Evolutionary conservation across 2,888 invertebrate species (phyloP).

Genomic region (Sisyra nigra): DNA sequence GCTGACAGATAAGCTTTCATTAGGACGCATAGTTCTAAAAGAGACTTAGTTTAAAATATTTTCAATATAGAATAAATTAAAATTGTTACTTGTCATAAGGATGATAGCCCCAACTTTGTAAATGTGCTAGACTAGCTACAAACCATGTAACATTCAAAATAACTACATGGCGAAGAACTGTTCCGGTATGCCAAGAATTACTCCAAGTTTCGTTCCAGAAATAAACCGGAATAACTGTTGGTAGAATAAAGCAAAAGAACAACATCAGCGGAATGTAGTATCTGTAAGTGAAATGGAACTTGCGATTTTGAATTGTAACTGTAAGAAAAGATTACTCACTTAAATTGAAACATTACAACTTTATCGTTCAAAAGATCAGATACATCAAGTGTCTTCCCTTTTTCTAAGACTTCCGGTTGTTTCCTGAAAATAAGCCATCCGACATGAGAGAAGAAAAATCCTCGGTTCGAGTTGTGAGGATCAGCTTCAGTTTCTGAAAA

Average conservation of each 20-base stretch:
- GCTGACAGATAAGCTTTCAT: slow-evolving; percentile 52
- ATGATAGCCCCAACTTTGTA: slow-evolving; percentile 56
- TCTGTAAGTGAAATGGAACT: slow-evolving; percentile 26
- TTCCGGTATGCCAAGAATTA: slow-evolving; percentile 50
- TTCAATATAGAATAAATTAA: no score
- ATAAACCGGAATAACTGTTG: slow-evolving; percentile 58
- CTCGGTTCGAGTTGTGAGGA: slow-evolving; percentile 81
- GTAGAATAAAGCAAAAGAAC: slow-evolving; percentile 58
- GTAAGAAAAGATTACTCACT: slow-evolving; percentile 48
- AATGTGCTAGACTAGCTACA: slow-evolving; percentile 80
- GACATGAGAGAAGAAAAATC: slow-evolving; percentile 92
- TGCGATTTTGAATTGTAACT: not conserved
- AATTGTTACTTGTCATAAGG: slow-evolving; percentile 49
- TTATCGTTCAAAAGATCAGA: slow-evolving; percentile 71
- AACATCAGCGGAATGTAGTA: slow-evolving; percentile 63
- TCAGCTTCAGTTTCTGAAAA: slow-evolving; percentile 83
- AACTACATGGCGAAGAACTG: slow-evolving; percentile 61
- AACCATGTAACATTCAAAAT: slow-evolving; percentile 79
- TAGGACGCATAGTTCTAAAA: slow-evolving; percentile 45
- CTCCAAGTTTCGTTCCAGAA: slow-evolving; percentile 57
- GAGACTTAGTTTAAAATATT: no score
- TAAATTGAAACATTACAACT: slow-evolving; percentile 74
- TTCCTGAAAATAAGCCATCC: slow-evolving; percentile 88
- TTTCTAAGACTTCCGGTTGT: slow-evolving; percentile 75
- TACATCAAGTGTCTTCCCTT: slow-evolving; percentile 73